Conservation (phyloP, 2,888 invertebrate genomes). For the Auanema freiburgensis region DNA sequence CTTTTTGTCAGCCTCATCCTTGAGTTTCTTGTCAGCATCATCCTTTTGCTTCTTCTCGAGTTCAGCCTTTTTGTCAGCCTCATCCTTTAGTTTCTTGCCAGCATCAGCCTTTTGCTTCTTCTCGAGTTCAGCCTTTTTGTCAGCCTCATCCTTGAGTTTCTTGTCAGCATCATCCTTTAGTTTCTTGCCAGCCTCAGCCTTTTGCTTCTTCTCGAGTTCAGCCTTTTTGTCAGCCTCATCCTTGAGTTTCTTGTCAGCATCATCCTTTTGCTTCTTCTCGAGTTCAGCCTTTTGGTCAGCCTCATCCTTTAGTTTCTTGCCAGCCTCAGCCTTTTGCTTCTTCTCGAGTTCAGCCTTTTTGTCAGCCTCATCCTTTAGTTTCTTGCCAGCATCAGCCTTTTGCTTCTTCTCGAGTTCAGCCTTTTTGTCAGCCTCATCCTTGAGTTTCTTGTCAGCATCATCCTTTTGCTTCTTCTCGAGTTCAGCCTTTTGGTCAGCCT, state of each 20-base stretch:
- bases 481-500: slow-evolving; percentile 6
- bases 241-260: not conserved
- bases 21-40: not conserved
- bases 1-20: not conserved
- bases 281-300: slow-evolving; percentile 6
- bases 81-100: slow-evolving; percentile 12
- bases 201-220: not conserved
- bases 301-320: not conserved
- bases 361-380: slow-evolving; percentile 6
- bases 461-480: slow-evolving; percentile 6
- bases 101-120: slow-evolving; percentile 12
- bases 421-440: not conserved
- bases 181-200: slow-evolving; percentile 14
- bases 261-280: slow-evolving; percentile 13
- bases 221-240: slow-evolving; percentile 6
- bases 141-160: slow-evolving; percentile 11
- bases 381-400: slow-evolving; percentile 13
- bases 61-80: slow-evolving; percentile 15
- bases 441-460: not conserved
- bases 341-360: slow-evolving; percentile 9
- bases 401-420: slow-evolving; percentile 2
- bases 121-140: slow-evolving; percentile 9
- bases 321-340: not conserved
- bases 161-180: slow-evolving; percentile 13
- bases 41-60: slow-evolving; percentile 3